Percentiles rank a stretch among this genome's conserved stretches.
Evolutionary conservation across 2,797 vertebrate genomes (phyloP).

Genomic region (Myripristis murdjan): DNA sequence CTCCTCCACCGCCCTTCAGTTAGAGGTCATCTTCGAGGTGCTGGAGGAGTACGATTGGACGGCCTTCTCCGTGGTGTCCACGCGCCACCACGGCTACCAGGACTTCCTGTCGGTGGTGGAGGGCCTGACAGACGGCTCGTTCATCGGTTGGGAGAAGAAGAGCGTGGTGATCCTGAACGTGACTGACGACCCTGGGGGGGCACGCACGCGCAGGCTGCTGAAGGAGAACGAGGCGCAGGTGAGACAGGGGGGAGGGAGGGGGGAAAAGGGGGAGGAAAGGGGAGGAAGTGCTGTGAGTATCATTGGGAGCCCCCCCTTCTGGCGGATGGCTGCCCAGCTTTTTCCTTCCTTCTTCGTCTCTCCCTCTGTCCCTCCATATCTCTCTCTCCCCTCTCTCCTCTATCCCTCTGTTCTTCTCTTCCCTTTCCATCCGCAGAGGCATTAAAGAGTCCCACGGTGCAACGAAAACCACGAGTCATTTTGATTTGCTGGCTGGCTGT

Average conservation of each 20-base stretch:
- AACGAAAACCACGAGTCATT: slow-evolving; percentile 65
- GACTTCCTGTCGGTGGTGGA: slow-evolving; percentile 95
- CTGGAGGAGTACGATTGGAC: slow-evolving; percentile 98
- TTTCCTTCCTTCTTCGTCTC: slow-evolving; percentile 82
- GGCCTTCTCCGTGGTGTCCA: slow-evolving; percentile 93
- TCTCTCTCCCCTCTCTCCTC: slow-evolving; percentile 81
- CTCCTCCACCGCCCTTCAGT: slow-evolving; percentile 93
- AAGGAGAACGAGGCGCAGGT: slow-evolving; percentile 94
- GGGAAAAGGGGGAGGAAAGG: slow-evolving; percentile 72
- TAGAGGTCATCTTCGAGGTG: slow-evolving; percentile 96
- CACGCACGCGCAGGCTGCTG: slow-evolving; percentile 90
- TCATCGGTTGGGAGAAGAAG: slow-evolving; percentile 97
- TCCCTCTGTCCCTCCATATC: slow-evolving; percentile 78
- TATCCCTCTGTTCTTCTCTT: slow-evolving; percentile 79
- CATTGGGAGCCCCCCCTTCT: slow-evolving; percentile 64
- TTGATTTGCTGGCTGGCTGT: slow-evolving; percentile 42
- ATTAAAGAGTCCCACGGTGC: slow-evolving; percentile 51
- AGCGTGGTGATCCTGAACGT: slow-evolving; percentile 94
- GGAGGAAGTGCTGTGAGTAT: slow-evolving; percentile 76
- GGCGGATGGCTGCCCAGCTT: slow-evolving; percentile 77
- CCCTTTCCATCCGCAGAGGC: slow-evolving; percentile 58
- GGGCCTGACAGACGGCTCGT: slow-evolving; percentile 94
- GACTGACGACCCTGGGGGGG: slow-evolving; percentile 89
- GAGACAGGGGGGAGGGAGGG: slow-evolving; percentile 82
- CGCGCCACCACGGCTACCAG: slow-evolving; percentile 94